Base-by-base conservation (phyloP, 2,888 invertebrate species). In the Endotricha flammealis region DNA sequence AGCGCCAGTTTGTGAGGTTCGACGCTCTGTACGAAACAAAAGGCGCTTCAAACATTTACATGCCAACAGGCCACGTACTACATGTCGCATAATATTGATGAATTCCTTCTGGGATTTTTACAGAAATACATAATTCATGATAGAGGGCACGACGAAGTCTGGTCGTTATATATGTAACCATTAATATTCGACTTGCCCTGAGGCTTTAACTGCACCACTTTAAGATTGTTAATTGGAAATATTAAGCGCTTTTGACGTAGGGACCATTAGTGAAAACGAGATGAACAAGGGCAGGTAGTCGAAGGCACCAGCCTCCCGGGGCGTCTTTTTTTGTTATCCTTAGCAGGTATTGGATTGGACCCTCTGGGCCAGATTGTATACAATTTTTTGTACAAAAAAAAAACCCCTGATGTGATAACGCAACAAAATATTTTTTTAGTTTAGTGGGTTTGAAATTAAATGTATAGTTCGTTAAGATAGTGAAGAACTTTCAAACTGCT, bases 311-410 rank as follows among this genome's bases (percentile, higher is more conserved):
- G 63, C 68, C 62, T 61, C 59, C 48, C 51, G 65, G 70, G 68
- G 61, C 51, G 54, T 2, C 50, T 52, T 74, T 76, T 81, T 81
- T 82, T 80, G 70, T 72, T 62, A 42, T 54, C 55, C 41, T 50
- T 51, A 49, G 76, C 85, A 86, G 85, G 85, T 85, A 85, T 67
- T 64, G 64, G 72, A 66, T 63, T n/a, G 64, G 70, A 64, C 71
- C 75, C 72, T 68, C 52, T 57, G 58, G 48, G 48, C 53, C 64
- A 61, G 68, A 72, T 72, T 67, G 63, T 66, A 40, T 59, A 55
- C 42, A 49, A 62, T 67, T 72, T 67, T 71, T 70, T 65, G 42
- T 49, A 49, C 24, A 31, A 32, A 22, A 16, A 12, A 12, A 27
- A 27, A 27, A 12, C 1, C 12, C 12, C 27, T 12, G 10, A 11